Evolutionary conservation across 1,140 invertebrate genomes (phyloP), one percentile per base, ranked within the genome.

Genomic region (Lysiphlebus fabarum): DNA sequence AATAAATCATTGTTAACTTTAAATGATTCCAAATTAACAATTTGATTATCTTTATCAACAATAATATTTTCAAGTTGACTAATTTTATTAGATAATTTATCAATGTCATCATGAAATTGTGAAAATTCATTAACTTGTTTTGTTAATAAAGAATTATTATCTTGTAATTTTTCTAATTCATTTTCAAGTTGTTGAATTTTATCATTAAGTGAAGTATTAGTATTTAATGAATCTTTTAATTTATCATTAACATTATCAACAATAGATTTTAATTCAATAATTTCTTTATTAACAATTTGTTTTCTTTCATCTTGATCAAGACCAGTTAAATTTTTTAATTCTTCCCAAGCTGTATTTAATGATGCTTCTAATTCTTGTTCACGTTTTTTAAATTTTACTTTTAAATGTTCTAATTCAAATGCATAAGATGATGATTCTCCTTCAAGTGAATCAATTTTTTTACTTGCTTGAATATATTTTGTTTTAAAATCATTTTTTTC

Each of bases 331-430:
- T 1, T 26, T 26, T 56, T 45, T 3, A 55, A 40, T 37, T 60
- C 58, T 40, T 55, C 17, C 58, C 58, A 60, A 14, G 58, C 53
- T 9, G 56, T 37, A 48, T 61, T 55, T 11, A 65, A 49, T 9
- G 64, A 65, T 2, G 40, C 33, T 43, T 65, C 64, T 3, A 65
- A 45, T 33, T 65, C 64, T 40, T 58, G 42, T 49, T 61, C 64
- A 11, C 64, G 61, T 5, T 17, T 51, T 42, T 65, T 65, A 37
- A 61, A 44, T 51, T 65, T 62, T 10, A 11, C 41, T 17, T 49
- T 50, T 12, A 63, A 17, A 2, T 58, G 40, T 45, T 65, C 64
- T 9, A 62, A 44, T 56, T 62, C 56, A 42, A 33, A 63, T 9
- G 44, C 49, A 36, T 57, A 34, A 4, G 55, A 54, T 7, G 26